phyloP scores from a whole-genome alignment of 1,140 invertebrate genomes.

The Aricia agestis region DNA sequence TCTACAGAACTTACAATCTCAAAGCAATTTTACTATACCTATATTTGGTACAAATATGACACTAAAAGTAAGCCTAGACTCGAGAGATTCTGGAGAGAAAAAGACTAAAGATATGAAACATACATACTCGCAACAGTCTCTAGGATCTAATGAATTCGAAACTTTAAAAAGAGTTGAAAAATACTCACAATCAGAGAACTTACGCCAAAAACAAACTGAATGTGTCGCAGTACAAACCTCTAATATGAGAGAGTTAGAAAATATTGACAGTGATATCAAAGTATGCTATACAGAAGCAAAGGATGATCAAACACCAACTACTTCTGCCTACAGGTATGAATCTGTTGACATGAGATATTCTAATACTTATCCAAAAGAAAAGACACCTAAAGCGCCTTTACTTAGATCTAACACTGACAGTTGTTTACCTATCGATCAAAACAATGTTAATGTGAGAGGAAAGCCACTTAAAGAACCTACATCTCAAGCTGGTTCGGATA shows the following conservation, averaged over 20 bases:
- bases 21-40: slow-evolving; percentile 51
- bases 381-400: slow-evolving; percentile 38
- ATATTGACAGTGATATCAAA: not conserved
- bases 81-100: slow-evolving; percentile 15
- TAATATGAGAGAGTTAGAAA: slow-evolving; percentile 4
- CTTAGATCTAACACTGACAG: slow-evolving; percentile 49
- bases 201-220: slow-evolving; percentile 12
- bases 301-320: slow-evolving; percentile 19
- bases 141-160: not conserved
- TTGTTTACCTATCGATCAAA: not conserved
- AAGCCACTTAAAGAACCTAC: not conserved
- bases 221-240: slow-evolving; percentile 8
- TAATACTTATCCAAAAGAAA: slow-evolving; percentile 52
- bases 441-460: not conserved
- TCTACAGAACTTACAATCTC: slow-evolving; percentile 19
- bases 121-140: not conserved
- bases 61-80: slow-evolving; percentile 53
- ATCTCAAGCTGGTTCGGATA: not conserved
- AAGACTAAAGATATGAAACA: not conserved
- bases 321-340: not conserved
- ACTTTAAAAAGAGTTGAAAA: not conserved
- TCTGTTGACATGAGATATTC: slow-evolving; percentile 13
- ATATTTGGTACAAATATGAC: slow-evolving; percentile 65
- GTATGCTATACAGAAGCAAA: slow-evolving; percentile 8
- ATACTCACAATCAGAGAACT: not conserved